Evolutionary conservation across 2,888 invertebrate genomes (phyloP), one percentile per base, ranked within the genome.

Genomic region (Oscheius sp.): DNA sequence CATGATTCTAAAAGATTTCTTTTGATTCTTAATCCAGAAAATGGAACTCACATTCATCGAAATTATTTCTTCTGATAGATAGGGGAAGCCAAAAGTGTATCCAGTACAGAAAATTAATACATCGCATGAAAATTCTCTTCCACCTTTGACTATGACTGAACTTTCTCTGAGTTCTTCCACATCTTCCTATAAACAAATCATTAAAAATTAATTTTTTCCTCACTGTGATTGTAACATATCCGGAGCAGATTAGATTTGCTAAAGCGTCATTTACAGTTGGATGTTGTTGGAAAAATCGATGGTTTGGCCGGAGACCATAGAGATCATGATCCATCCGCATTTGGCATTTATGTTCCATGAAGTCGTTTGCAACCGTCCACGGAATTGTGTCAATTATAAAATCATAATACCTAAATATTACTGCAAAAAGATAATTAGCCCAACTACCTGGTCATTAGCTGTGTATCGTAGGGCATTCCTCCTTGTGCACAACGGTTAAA

Each of bases 141-240:
- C 86, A 39, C 76, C 79, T 45, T 76, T 81, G 17, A 84, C 97
- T 17, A 97, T 97, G 82, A 98, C 90, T 37, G 96, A 95, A 68
- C 97, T 96, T 75, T 97, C 97, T 39, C 96, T 96, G 84, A 98
- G 90, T 90, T 96, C 97, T 89, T 99, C 98, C 96, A 99, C 98
- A 73, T 98, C 96, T 75, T 98, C 96, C 96, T 96, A 79, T 27
- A 31, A 3, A 10, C 2, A n/a, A 23, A 20, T 20, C 15, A 5
- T 10, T 64, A 8, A n/a, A 8, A 25, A 48, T 2, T 17, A 29
- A 23, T 2, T 1, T 8, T 1, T 25, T 20, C 37, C 37, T 23
- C 72, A 83, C 72, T 65, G 87, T 87, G 33, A 88, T 75, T 1
- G 78, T 84, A 23, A 88, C 82, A 33, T 82, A 74, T 8, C 88